Conservation (phyloP, 1,140 invertebrate species). For the Neodiprion pinetum region DNA sequence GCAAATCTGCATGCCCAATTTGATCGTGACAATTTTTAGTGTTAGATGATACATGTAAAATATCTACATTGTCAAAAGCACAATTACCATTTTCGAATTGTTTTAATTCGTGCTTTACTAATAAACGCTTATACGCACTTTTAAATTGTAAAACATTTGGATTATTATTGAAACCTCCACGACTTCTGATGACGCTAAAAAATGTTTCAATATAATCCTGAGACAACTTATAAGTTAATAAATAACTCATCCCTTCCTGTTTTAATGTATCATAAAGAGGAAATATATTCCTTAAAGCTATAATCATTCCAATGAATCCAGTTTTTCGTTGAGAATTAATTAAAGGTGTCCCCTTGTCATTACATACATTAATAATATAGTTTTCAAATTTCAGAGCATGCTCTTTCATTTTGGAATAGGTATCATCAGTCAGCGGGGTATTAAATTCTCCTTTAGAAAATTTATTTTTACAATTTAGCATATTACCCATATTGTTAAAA, state of each 20-base stretch:
- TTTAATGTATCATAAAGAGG: background rate
- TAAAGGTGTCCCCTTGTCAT: background rate
- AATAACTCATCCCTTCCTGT: slow-evolving; percentile 12
- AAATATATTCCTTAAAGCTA: slow-evolving; percentile 10
- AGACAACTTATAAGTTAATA: slow-evolving; percentile 42
- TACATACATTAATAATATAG: too few species aligned
- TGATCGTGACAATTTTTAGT: too few species aligned
- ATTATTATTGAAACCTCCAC: slow-evolving; percentile 53
- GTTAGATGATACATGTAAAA: too few species aligned
- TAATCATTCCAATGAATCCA: slow-evolving; percentile 11
- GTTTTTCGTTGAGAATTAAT: background rate
- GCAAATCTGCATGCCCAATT: too few species aligned
- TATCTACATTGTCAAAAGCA: too few species aligned
- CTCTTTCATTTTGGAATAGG: background rate
- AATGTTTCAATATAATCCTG: slow-evolving; percentile 55
- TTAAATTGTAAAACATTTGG: slow-evolving; percentile 39
- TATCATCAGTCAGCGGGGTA: background rate
- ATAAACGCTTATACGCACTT: slow-evolving; percentile 12
- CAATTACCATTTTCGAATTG: slow-evolving; percentile 7
- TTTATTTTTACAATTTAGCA: slow-evolving; percentile 10
- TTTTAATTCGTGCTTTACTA: background rate
- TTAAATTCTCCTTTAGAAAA: slow-evolving; percentile 12
- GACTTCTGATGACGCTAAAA: slow-evolving; percentile 44
- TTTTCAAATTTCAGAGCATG: too few species aligned
- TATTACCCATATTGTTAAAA: background rate